Conservation (phyloP, 2,888 invertebrate genomes). For the Rugalucina vietnamica region DNA sequence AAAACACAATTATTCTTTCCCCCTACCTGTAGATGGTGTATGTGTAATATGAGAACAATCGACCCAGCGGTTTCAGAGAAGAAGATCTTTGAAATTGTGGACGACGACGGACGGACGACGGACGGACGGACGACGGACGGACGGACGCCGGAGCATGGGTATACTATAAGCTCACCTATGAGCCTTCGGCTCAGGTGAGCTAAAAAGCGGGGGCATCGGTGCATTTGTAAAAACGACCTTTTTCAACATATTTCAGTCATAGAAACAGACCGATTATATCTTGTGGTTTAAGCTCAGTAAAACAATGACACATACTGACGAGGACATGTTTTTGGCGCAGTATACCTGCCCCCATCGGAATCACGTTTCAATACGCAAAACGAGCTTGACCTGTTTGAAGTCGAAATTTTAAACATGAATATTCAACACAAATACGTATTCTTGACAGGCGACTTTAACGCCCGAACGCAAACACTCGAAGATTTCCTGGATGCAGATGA, state of each 20-base stretch:
- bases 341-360: slow-evolving; percentile 19
- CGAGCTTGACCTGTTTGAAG: slow-evolving; percentile 11
- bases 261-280: slow-evolving; percentile 7
- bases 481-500: slow-evolving; percentile 19
- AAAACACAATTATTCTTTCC: too few species aligned
- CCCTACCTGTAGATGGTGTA: too few species aligned
- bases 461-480: neutral
- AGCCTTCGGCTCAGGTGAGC: too few species aligned
- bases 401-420: slow-evolving; percentile 1
- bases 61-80: too few species aligned
- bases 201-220: slow-evolving; percentile 9
- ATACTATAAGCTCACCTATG: too few species aligned
- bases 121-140: too few species aligned
- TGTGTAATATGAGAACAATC: too few species aligned
- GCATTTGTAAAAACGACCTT: neutral
- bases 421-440: neutral
- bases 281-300: slow-evolving; percentile 5
- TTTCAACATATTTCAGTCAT: neutral
- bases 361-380: slow-evolving; percentile 20
- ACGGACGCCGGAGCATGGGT: too few species aligned
- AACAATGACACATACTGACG: neutral
- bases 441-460: slow-evolving; percentile 20
- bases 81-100: too few species aligned
- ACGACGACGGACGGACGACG: too few species aligned
- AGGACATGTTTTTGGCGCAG: neutral